A percentile compares a stretch with the other conserved stretches of the same genome.
Conservation (phyloP, 2,113 vertebrate species). For the Trematocara macrostoma region DNA sequence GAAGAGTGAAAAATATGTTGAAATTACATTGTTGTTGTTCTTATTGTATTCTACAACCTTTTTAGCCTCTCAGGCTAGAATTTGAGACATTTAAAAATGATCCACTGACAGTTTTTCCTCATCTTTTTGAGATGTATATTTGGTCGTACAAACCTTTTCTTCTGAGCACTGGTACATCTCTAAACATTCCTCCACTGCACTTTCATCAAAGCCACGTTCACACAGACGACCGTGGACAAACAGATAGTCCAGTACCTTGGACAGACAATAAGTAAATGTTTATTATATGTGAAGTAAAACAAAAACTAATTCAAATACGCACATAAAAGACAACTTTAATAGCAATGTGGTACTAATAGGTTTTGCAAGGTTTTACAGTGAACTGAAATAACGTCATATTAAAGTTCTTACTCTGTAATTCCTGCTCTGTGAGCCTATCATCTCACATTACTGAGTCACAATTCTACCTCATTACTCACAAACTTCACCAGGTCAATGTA, state of each 20-base stretch:
- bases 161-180: constrained; percentile 96
- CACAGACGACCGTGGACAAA: constrained; percentile 90
- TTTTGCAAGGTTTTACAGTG: not conserved
- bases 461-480: not conserved
- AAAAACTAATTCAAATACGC: not conserved
- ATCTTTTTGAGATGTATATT: not conserved
- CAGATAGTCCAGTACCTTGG: constrained; percentile 90
- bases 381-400: not conserved
- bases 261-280: constrained; percentile 12
- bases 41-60: not conserved
- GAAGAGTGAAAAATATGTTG: not conserved
- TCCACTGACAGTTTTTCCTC: not conserved
- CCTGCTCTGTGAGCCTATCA: not conserved
- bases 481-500: not conserved
- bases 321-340: not conserved
- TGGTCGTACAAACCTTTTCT: constrained; percentile 82
- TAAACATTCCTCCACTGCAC: constrained; percentile 91
- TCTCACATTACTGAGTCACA: not conserved
- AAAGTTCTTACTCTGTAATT: not conserved
- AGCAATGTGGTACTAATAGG: not conserved
- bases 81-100: not conserved
- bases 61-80: not conserved
- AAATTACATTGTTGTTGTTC: not conserved
- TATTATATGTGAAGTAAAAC: not conserved
- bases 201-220: constrained; percentile 90